Conservation (phyloP, 2,113 vertebrate species). For the Petromus typicus region DNA sequence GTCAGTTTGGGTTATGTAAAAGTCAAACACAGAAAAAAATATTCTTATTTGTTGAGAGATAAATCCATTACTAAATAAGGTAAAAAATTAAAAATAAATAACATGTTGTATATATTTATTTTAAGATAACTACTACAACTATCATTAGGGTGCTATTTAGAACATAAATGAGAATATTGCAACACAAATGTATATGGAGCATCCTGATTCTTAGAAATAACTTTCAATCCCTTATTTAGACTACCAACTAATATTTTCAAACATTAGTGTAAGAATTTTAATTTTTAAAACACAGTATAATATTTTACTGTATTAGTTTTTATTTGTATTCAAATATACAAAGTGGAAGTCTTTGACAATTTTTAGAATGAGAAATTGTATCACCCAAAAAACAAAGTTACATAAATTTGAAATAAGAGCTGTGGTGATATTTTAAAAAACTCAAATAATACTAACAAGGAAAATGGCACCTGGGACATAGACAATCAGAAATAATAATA, state of each 20-base stretch:
- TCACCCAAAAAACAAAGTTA: neutral
- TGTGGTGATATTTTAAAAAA: neutral
- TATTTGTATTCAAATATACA: neutral
- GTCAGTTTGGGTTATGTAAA: neutral
- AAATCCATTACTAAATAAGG: neutral
- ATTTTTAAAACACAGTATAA: neutral
- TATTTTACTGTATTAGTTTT: neutral
- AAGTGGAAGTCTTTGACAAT: neutral
- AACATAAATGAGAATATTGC: neutral
- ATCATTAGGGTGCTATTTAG: neutral
- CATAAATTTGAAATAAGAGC: slow-evolving; percentile 12
- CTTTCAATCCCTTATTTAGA: neutral
- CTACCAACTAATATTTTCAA: neutral
- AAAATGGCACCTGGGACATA: neutral
- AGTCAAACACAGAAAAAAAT: neutral
- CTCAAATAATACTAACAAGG: neutral
- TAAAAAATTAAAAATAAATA: neutral
- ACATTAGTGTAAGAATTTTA: neutral
- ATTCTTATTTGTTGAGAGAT: neutral
- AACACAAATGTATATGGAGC: neutral
- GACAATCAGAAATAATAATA: neutral
- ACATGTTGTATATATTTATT: neutral
- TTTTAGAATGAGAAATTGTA: neutral
- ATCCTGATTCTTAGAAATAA: neutral
- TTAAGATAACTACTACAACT: neutral